Conservation (phyloP, 2,888 invertebrate genomes). For the Orchestes rusci region DNA sequence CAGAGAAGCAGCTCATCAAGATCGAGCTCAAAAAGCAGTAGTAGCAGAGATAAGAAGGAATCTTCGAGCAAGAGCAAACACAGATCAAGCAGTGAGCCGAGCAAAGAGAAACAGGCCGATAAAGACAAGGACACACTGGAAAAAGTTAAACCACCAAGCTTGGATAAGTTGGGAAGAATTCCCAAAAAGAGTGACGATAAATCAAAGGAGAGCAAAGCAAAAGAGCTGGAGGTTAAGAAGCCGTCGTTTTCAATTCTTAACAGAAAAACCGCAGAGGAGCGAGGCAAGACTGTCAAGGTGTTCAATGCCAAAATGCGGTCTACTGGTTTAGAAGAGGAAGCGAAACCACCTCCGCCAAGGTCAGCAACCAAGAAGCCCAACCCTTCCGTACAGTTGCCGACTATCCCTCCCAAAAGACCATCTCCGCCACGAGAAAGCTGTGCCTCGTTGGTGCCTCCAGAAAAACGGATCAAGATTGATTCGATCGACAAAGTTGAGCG, state of each 20-base stretch:
- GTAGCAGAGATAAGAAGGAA: conserved; percentile 36
- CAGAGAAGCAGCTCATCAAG: conserved; percentile 34
- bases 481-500: conserved; percentile 52
- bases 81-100: conserved; percentile 42
- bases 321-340: conserved; percentile 82
- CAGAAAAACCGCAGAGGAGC: conserved; percentile 60
- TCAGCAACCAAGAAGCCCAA: conserved; percentile 54
- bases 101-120: conserved; percentile 50
- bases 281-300: conserved; percentile 87
- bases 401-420: conserved; percentile 40
- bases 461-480: conserved; percentile 69
- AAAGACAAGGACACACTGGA: conserved; percentile 63
- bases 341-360: conserved; percentile 76
- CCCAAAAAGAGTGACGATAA: conserved; percentile 58
- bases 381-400: conserved; percentile 42
- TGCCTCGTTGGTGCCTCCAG: conserved; percentile 49
- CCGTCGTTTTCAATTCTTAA: conserved; percentile 78
- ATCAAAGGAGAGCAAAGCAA: conserved; percentile 28
- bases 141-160: conserved; percentile 58
- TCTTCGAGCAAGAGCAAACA: conserved; percentile 37
- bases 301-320: conserved; percentile 88
- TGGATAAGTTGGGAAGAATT: conserved; percentile 71
- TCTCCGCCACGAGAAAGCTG: conserved; percentile 38
- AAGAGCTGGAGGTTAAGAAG: conserved; percentile 47
- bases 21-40: conserved; percentile 30